These are phyloP conservation scores for Tragelaphus strepsiceros DNA, from an alignment of 2,113 vertebrate species.

Conservation along the genomic window DNA sequence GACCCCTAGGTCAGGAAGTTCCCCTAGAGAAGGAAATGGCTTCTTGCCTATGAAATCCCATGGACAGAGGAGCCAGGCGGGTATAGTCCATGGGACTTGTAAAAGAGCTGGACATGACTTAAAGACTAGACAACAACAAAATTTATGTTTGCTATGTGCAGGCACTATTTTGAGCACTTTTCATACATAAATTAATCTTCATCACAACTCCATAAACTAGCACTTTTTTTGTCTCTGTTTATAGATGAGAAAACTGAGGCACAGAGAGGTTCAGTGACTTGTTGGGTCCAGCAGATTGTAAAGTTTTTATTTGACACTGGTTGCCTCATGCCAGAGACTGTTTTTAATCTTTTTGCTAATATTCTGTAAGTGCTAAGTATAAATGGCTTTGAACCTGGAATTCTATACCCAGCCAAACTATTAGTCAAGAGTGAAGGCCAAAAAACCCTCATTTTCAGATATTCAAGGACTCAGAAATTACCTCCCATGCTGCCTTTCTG, in stretches of 20 bases:
- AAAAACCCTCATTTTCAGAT: neutral
- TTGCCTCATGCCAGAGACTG: neutral
- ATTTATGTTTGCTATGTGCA: neutral
- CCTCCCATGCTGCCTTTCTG: neutral
- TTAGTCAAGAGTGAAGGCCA: neutral
- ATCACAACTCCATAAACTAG: neutral
- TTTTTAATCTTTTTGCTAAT: neutral
- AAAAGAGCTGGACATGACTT: neutral
- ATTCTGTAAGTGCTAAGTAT: neutral
- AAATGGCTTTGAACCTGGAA: neutral
- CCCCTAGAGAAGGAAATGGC: neutral
- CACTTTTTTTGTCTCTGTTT: neutral
- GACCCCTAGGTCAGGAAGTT: neutral
- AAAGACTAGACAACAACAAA: neutral
- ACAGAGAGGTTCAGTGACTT: neutral
- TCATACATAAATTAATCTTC: neutral
- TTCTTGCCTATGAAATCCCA: neutral
- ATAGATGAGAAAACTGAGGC: neutral
- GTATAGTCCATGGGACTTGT: neutral
- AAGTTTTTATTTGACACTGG: neutral
- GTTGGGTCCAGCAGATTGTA: neutral
- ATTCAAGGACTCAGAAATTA: neutral
- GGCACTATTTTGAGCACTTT: neutral
- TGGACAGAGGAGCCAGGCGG: neutral
- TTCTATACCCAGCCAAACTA: conserved; percentile 12